Conservation (phyloP, 1,140 invertebrate genomes). For the Campoletis sonorensis region DNA sequence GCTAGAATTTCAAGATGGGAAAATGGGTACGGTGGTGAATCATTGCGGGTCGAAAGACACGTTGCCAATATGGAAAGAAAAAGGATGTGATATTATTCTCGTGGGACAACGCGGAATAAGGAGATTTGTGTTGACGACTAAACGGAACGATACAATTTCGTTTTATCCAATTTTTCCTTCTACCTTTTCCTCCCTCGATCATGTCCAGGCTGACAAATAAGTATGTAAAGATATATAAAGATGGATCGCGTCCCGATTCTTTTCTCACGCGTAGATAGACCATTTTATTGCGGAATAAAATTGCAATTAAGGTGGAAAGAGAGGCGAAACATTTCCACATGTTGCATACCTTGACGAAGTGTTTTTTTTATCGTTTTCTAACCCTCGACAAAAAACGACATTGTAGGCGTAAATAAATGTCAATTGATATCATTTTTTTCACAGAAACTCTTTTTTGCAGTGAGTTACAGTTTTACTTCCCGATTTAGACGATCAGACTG, state of each 20-base stretch:
- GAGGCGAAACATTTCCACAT: not conserved
- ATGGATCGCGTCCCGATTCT: not conserved
- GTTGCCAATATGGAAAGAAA: not conserved
- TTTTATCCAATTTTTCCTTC: constrained; percentile 17
- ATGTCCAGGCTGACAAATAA: not conserved
- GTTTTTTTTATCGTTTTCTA: not conserved
- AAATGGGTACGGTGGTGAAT: too few relatives aligned
- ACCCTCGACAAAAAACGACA: not conserved
- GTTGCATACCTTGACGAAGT: not conserved
- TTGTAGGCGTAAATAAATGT: too few relatives aligned
- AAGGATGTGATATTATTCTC: not conserved
- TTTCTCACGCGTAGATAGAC: not conserved
- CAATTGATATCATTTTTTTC: too few relatives aligned
- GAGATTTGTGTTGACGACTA: not conserved
- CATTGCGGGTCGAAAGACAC: not conserved
- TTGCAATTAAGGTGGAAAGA: not conserved
- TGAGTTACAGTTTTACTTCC: too few relatives aligned
- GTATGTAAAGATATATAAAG: not conserved
- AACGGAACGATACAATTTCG: constrained; percentile 12
- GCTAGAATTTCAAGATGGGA: too few relatives aligned
- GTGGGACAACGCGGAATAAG: not conserved
- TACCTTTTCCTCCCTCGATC: not conserved
- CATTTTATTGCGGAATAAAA: not conserved
- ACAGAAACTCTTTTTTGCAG: too few relatives aligned
- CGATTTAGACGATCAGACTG: too few relatives aligned